These are phyloP conservation scores for Pachliopta kotzebuea DNA, from an alignment of 2,888 invertebrate genomes.

Conservation along the genomic window DNA sequence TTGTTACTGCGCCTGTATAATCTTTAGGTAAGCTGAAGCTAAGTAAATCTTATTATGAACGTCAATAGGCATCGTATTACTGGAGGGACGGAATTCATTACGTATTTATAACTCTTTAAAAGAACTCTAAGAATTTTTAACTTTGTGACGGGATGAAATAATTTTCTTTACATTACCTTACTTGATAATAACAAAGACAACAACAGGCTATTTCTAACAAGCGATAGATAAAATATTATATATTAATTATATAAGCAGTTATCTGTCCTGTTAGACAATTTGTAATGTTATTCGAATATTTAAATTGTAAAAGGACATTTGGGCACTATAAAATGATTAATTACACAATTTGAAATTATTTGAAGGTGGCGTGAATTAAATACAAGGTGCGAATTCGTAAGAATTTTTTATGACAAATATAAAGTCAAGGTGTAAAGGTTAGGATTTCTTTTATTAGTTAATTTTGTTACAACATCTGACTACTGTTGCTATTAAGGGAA, in stretches of 20 bases:
- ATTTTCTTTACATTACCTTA: neutral
- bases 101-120: slow-evolving; percentile 57
- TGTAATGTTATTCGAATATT: neutral
- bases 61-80: slow-evolving; percentile 70
- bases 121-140: slow-evolving; percentile 33
- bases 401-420: slow-evolving; percentile 19
- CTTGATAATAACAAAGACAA: neutral
- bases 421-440: slow-evolving; percentile 26
- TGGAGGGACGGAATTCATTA: slow-evolving; percentile 58
- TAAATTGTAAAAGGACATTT: neutral
- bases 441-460: slow-evolving; percentile 16
- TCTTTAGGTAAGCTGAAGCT: slow-evolving; percentile 58
- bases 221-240: too few species aligned
- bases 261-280: too few species aligned
- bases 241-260: too few species aligned
- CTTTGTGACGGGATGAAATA: neutral
- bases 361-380: slow-evolving; percentile 16
- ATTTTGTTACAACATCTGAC: slow-evolving; percentile 7
- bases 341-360: slow-evolving; percentile 7
- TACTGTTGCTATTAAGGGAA: slow-evolving; percentile 4
- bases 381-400: slow-evolving; percentile 27
- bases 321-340: neutral
- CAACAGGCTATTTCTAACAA: too few species aligned
- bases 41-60: slow-evolving; percentile 72
- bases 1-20: slow-evolving; percentile 74